Conservation (phyloP, 1,140 invertebrate species). For the Goniozus legneri region DNA sequence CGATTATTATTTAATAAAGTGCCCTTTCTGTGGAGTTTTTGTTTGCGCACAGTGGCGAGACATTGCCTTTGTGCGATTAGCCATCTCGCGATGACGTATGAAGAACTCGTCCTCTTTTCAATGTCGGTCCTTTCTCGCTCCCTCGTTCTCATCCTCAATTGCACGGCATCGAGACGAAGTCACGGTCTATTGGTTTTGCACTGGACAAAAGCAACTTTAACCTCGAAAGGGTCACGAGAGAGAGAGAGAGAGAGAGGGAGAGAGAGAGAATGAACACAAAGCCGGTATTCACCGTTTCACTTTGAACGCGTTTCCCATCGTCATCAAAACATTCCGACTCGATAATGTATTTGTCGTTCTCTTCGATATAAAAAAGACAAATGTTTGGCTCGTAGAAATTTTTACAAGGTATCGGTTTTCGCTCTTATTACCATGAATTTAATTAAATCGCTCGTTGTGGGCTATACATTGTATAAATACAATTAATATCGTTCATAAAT, state of each 20-base stretch:
- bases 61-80: no score
- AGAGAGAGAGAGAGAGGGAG: not conserved
- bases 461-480: slow-evolving; percentile 37
- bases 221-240: not conserved
- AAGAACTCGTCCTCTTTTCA: no score
- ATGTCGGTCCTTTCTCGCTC: no score
- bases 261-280: not conserved
- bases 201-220: no score
- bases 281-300: not conserved
- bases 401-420: no score
- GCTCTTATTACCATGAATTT: slow-evolving; percentile 43
- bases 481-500: slow-evolving; percentile 49
- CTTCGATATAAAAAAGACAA: no score
- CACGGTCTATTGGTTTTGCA: not conserved
- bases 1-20: no score
- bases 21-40: no score
- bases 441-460: slow-evolving; percentile 29
- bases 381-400: no score
- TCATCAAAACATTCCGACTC: slow-evolving; percentile 9
- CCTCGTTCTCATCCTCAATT: not conserved
- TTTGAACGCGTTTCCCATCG: slow-evolving; percentile 2
- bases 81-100: no score
- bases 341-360: no score
- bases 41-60: no score
- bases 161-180: not conserved